These are phyloP conservation scores for Rosalia funebris DNA, from an alignment of 2,888 invertebrate species.

Conservation along the genomic window DNA sequence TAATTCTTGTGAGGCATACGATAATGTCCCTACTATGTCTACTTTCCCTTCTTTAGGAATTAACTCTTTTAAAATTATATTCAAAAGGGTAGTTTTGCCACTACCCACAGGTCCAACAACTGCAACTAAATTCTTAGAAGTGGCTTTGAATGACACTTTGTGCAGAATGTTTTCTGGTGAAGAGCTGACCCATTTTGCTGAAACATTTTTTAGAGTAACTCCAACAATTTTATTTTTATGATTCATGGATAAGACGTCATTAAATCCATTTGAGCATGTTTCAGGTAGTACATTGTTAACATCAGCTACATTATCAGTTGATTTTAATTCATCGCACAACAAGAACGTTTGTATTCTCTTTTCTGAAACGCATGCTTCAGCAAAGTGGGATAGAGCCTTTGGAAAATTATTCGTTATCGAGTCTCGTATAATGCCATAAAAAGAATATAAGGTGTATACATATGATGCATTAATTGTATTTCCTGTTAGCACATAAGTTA, in stretches of 20 bases:
- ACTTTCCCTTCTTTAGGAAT: conserved; percentile 72
- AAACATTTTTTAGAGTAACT: conserved; percentile 27
- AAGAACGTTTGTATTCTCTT: conserved; percentile 69
- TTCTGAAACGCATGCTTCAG: conserved; percentile 67
- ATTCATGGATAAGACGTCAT: background rate
- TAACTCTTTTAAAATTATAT: conserved; percentile 75
- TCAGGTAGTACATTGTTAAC: background rate
- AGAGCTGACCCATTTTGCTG: conserved; percentile 39
- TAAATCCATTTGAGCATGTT: background rate
- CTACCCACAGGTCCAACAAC: conserved; percentile 60
- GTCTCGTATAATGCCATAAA: conserved; percentile 76
- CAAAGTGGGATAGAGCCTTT: conserved; percentile 73
- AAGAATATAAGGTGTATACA: conserved; percentile 80
- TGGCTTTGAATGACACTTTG: conserved; percentile 32
- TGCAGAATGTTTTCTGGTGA: conserved; percentile 35
- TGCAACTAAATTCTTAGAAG: conserved; percentile 32
- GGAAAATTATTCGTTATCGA: conserved; percentile 74
- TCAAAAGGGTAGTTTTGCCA: conserved; percentile 68
- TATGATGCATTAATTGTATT: conserved; percentile 68
- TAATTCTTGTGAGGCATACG: conserved; percentile 85
- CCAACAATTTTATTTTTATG: conserved; percentile 5
- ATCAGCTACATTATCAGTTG: background rate
- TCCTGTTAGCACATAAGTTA: conserved; percentile 78
- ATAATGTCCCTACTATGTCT: conserved; percentile 73
- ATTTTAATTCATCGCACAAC: conserved; percentile 53